phyloP scores from a whole-genome alignment of 2,888 invertebrate species.

The Orchesella flavescens region DNA sequence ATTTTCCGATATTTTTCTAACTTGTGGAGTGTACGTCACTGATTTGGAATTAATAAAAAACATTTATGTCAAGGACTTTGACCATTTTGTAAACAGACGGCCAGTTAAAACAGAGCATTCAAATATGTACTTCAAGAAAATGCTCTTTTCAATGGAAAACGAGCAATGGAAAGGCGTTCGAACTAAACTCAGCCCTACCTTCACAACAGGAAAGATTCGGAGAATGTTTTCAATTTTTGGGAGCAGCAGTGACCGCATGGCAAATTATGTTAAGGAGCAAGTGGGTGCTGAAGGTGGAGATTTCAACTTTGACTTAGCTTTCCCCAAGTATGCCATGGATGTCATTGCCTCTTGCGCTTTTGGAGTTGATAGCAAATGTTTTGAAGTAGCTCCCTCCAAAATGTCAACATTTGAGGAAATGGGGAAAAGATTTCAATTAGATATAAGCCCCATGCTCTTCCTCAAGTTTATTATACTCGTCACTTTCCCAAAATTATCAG shows the following conservation, averaged over 20 bases:
- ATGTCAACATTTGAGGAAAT: constrained; percentile 76
- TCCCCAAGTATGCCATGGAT: constrained; percentile 79
- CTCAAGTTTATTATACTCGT: constrained; percentile 73
- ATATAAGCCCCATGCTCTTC: constrained; percentile 71
- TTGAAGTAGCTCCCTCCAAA: constrained; percentile 73
- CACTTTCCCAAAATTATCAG: constrained; percentile 73
- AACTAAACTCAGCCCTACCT: constrained; percentile 80
- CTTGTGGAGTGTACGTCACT: not conserved
- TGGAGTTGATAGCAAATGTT: constrained; percentile 79
- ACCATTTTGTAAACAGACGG: constrained; percentile 58
- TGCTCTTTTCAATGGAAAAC: constrained; percentile 78
- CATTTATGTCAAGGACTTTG: constrained; percentile 60
- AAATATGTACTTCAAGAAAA: constrained; percentile 31
- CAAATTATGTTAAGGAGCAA: constrained; percentile 73
- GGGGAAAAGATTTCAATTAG: constrained; percentile 74
- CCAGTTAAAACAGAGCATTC: not conserved
- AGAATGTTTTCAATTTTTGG: constrained; percentile 80
- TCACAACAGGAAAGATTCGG: constrained; percentile 81
- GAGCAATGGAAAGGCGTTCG: constrained; percentile 79
- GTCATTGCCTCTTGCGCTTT: constrained; percentile 80
- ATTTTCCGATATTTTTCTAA: not conserved
- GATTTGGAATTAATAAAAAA: constrained; percentile 5
- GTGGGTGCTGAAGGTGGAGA: constrained; percentile 72
- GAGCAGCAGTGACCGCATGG: constrained; percentile 77
- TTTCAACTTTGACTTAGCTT: constrained; percentile 77